Evolutionary conservation across 2,113 vertebrate genomes (phyloP).

Genomic region (human (Homo sapiens)): GRCh38 chr13:22755001-22755500

Average conservation of each 20-base stretch:
- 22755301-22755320: constrained; percentile 8
- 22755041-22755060: not conserved
- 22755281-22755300: not conserved
- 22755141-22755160: not conserved
- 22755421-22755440: not conserved
- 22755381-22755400: not conserved
- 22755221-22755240: not conserved
- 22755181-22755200: not conserved
- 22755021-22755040: not conserved
- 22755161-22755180: not conserved
- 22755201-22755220: not conserved
- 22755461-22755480: not conserved
- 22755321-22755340: not conserved
- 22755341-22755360: not conserved
- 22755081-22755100: not conserved
- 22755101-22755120: not conserved
- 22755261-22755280: not conserved
- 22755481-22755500: constrained; percentile 12
- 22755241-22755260: not conserved
- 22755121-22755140: not conserved
- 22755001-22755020: not conserved
- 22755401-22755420: not conserved
- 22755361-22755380: not conserved
- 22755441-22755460: not conserved
- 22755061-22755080: not conserved